These are phyloP conservation scores for Timema cristinae DNA, from an alignment of 2,888 invertebrate genomes.

Conservation along the genomic window DNA sequence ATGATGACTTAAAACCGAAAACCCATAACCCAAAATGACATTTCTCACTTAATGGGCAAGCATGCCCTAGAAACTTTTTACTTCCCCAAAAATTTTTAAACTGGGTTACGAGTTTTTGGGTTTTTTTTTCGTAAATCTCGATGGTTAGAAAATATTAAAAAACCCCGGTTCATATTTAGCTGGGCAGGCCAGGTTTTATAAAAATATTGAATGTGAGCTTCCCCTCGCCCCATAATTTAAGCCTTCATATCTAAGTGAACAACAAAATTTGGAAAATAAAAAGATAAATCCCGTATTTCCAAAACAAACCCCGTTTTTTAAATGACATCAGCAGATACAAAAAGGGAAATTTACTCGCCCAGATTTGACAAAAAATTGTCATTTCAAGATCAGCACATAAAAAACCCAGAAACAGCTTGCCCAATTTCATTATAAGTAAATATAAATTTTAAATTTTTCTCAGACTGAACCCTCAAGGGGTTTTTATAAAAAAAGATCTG, in stretches of 20 bases:
- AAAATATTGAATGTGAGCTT: neutral
- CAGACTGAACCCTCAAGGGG: neutral
- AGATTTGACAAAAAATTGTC: neutral
- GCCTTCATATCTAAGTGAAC: no score
- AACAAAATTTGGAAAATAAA: no score
- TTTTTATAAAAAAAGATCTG: neutral
- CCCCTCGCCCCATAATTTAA: no score
- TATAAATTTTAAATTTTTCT: neutral
- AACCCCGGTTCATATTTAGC: neutral
- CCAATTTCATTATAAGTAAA: neutral
- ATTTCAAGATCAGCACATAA: neutral
- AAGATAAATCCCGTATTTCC: neutral
- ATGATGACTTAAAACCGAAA: constrained; percentile 1
- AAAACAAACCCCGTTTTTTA: neutral
- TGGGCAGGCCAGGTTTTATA: neutral
- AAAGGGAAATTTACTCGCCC: neutral
- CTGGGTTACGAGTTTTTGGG: constrained; percentile 6
- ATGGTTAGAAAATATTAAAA: neutral
- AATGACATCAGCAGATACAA: neutral
- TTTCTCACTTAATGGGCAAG: neutral
- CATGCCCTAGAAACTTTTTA: constrained; percentile 6
- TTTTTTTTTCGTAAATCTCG: neutral
- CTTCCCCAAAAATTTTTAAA: neutral
- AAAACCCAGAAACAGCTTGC: neutral
- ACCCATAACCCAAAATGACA: neutral